A percentile compares a stretch with the other conserved stretches of the same genome.
Conservation (phyloP, 1,140 invertebrate genomes). For the Cotesia glomerata region DNA sequence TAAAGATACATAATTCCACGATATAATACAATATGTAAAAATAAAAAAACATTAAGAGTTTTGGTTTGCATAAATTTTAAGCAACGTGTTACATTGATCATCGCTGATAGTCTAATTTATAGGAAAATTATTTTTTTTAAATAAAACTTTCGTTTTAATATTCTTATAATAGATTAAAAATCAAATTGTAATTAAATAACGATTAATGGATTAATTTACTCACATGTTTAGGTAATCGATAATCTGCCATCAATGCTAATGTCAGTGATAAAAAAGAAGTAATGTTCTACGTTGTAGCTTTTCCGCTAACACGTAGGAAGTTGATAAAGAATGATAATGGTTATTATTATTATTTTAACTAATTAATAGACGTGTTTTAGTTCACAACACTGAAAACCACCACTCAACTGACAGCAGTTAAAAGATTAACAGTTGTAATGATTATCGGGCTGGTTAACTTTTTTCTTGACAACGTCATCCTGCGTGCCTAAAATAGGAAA, state of each 20-base stretch:
- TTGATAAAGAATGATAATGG: background rate
- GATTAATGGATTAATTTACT: slow-evolving; percentile 34
- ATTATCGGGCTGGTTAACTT: background rate
- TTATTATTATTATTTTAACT: background rate
- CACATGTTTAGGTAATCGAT: slow-evolving; percentile 63
- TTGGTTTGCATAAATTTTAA: too few species aligned
- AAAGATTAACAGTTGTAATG: background rate
- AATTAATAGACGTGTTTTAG: background rate
- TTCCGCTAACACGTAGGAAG: background rate
- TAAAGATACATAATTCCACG: background rate
- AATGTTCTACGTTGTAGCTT: background rate
- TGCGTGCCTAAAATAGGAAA: slow-evolving; percentile 11
- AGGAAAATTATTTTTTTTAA: too few species aligned
- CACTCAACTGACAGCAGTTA: background rate
- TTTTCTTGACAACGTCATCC: slow-evolving; percentile 3
- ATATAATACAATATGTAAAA: background rate
- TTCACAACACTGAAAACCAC: background rate
- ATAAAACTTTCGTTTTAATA: too few species aligned
- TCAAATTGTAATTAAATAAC: background rate
- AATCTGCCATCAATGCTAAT: slow-evolving; percentile 60
- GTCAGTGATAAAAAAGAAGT: slow-evolving; percentile 23
- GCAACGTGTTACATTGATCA: too few species aligned
- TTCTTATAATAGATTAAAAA: too few species aligned
- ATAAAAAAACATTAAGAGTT: background rate
- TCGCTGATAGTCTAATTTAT: too few species aligned